Base-by-base conservation (phyloP, 2,888 invertebrate species). In the Tinea pellionella region DNA sequence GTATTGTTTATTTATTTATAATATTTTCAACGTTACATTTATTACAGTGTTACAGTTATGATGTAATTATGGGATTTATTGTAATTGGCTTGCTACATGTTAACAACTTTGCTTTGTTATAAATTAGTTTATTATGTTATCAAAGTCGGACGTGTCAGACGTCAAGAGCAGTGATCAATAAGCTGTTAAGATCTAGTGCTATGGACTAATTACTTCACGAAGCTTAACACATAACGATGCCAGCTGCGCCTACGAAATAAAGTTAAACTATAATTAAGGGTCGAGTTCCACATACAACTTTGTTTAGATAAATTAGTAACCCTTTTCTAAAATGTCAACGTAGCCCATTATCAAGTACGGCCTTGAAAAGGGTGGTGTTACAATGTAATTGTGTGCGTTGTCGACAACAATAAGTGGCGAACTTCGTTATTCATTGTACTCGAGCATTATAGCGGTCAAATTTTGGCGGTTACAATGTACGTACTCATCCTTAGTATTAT, bases 191-290 rank as follows among this genome's bases (percentile, higher is more conserved):
- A 13, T 47, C 47, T 16, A 47, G 47, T 47, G 47, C 15, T 47
- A 47, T 4, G 47, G n/a, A 47, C 47, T 47, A 47, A 47, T 47
- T 47, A 47, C 47, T 47, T 9, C 37, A 9, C 47, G 9, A 15
- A 47, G 47, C 13, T 47, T 47, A n/a, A 47, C 59, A 16, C 42
- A 12, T 55, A 58, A 58, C 61, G 47, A 51, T 32, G 19, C 67
- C 75, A 80, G 75, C 79, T 78, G 78, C 67, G 68, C 67, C 69
- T 51, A 51, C 68, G 72, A 73, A 79, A 79, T 79, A 80, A 64
- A 82, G 81, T 84, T 81, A 81, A 83, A 85, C 83, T 83, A 83
- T 82, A 84, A 83, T 80, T 78, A 79, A 77, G 77, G 73, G 68
- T 41, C 66, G 69, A 73, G 71, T 74, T 75, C 69, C 69, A 69